phyloP scores from a whole-genome alignment of 2,113 vertebrate species.

The Labeo catla region DNA sequence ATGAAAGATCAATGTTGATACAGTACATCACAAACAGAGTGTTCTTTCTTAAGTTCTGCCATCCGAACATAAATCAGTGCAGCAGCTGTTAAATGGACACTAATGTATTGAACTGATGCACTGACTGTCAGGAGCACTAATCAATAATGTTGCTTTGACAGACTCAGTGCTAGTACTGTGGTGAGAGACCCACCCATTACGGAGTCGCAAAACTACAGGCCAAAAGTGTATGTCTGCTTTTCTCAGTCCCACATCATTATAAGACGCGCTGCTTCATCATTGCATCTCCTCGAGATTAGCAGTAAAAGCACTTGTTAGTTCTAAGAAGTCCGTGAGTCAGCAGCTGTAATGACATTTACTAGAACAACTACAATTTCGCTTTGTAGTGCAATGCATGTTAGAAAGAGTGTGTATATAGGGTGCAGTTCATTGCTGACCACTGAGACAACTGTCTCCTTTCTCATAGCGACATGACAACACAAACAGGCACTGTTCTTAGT shows the following conservation, averaged over 20 bases:
- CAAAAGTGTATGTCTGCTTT: background rate
- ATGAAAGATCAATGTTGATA: constrained; percentile 29
- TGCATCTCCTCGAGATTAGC: background rate
- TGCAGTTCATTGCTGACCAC: constrained; percentile 21
- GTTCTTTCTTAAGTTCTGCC: constrained; percentile 38
- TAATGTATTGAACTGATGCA: constrained; percentile 44
- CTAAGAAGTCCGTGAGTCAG: constrained; percentile 8
- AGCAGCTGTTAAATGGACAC: constrained; percentile 31
- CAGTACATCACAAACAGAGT: constrained; percentile 11
- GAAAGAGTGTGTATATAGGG: background rate
- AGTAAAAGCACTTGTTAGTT: background rate
- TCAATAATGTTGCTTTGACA: constrained; percentile 49
- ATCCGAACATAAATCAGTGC: constrained; percentile 21
- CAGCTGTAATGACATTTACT: background rate
- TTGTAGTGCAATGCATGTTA: background rate
- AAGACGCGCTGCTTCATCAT: background rate
- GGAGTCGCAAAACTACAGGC: background rate
- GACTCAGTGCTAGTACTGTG: background rate
- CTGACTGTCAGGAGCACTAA: constrained; percentile 33
- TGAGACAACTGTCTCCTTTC: constrained; percentile 21
- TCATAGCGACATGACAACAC: constrained; percentile 14
- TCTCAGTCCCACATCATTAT: constrained; percentile 7
- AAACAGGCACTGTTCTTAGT: background rate
- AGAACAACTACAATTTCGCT: background rate
- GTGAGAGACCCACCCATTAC: background rate